Evolutionary conservation across 2,113 vertebrate genomes (phyloP).

Genomic region (Centropus bengalensis): DNA sequence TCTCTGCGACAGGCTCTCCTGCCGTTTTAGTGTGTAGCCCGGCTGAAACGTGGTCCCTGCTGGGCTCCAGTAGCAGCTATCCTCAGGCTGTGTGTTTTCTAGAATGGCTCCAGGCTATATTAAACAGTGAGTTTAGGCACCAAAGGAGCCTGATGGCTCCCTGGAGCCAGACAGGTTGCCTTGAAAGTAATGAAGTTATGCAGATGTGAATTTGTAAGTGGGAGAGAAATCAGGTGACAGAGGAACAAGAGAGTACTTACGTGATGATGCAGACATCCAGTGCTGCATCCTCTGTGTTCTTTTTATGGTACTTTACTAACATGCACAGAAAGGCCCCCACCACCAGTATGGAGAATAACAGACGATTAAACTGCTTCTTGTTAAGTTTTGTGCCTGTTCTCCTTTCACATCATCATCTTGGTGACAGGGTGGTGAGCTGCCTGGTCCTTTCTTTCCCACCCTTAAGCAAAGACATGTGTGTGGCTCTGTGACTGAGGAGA

Average conservation of each 20-base stretch:
- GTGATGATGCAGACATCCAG: background rate
- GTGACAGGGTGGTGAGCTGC: background rate
- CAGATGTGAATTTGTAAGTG: background rate
- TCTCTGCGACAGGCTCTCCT: background rate
- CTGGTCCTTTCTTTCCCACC: background rate
- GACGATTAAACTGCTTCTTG: background rate
- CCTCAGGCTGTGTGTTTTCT: background rate
- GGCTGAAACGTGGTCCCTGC: background rate
- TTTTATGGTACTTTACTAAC: background rate
- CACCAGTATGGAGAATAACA: background rate
- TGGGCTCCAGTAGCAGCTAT: background rate
- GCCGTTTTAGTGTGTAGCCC: background rate
- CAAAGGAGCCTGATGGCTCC: background rate
- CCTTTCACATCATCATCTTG: background rate
- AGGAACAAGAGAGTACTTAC: background rate
- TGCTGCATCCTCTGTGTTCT: rapidly evolving
- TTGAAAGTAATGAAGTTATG: background rate
- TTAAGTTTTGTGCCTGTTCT: background rate
- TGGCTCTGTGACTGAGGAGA: background rate
- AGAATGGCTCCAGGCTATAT: background rate
- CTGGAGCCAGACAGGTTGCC: background rate
- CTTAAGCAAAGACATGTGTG: background rate
- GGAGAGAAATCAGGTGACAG: background rate
- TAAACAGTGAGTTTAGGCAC: background rate
- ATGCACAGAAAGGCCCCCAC: background rate